These are phyloP conservation scores for Zapornia atra DNA, from an alignment of 2,113 vertebrate species.

Conservation along the genomic window DNA sequence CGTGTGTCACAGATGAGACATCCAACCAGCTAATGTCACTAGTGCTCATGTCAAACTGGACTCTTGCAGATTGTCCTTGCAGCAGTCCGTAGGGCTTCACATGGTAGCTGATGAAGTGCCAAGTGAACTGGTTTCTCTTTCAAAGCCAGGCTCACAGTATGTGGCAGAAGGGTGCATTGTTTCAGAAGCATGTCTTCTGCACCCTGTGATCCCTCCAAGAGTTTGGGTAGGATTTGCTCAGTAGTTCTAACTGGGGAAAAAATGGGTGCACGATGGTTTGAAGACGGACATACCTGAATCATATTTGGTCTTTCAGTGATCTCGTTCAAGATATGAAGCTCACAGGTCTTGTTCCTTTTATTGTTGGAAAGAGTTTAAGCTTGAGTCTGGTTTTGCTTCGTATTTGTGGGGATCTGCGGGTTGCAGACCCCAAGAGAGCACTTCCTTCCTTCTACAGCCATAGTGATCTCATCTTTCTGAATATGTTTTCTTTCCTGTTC, in stretches of 20 bases:
- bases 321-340: background rate
- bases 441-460: background rate
- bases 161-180: background rate
- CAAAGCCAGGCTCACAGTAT: background rate
- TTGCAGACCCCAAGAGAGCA: background rate
- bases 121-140: background rate
- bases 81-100: background rate
- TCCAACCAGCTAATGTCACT: background rate
- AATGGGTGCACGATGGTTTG: background rate
- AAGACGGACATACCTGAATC: background rate
- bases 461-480: background rate
- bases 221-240: background rate
- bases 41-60: background rate
- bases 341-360: background rate
- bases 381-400: background rate
- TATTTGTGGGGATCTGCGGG: background rate
- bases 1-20: fast-evolving
- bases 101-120: background rate
- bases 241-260: background rate
- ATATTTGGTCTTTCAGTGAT: background rate
- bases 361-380: background rate
- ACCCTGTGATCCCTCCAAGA: fast-evolving
- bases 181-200: background rate
- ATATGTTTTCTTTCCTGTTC: background rate
- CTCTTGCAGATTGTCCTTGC: background rate